phyloP scores from a whole-genome alignment of 35 echinoderm and acorn worm genomes.

The Chiridota heheva region DNA sequence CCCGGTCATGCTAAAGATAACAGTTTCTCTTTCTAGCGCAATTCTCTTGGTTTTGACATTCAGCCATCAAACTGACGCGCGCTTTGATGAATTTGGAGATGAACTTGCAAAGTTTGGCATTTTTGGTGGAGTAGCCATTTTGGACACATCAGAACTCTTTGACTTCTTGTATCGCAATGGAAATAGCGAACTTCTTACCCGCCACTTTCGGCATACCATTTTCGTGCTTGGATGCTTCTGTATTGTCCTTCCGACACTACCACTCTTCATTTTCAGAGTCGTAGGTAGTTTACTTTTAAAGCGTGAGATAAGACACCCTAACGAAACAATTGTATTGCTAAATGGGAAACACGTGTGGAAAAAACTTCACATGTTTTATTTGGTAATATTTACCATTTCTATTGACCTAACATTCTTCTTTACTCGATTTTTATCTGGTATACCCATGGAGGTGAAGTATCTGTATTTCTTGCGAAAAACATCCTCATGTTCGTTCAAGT shows the following conservation, averaged over 20 bases:
- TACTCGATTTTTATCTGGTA: too few relatives aligned
- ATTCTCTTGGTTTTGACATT: conserved; percentile 67
- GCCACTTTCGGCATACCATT: conserved; percentile 40
- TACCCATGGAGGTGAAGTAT: too few relatives aligned
- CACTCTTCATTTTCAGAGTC: conserved; percentile 50
- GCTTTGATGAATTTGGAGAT: conserved; percentile 56
- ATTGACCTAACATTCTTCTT: too few relatives aligned
- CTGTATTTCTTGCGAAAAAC: too few relatives aligned
- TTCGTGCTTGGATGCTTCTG: conserved; percentile 64
- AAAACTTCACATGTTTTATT: too few relatives aligned
- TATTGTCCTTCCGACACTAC: conserved; percentile 47
- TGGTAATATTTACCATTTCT: too few relatives aligned
- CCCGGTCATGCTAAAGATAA: conserved; percentile 68
- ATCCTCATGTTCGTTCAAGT: too few relatives aligned
- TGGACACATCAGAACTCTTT: conserved; percentile 73
- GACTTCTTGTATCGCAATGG: conserved; percentile 53
- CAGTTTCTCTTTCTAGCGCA: conserved; percentile 66
- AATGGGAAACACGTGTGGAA: too few relatives aligned
- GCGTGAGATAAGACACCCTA: too few relatives aligned
- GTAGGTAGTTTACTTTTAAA: too few relatives aligned
- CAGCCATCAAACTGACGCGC: conserved; percentile 79
- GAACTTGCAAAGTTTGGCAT: conserved; percentile 71
- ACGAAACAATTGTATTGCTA: too few relatives aligned
- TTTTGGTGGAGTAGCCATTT: conserved; percentile 61
- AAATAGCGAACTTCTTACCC: conserved; percentile 3